phyloP scores from a whole-genome alignment of 35 echinoderm and acorn worm genomes.

The Apostichopus californicus region DNA sequence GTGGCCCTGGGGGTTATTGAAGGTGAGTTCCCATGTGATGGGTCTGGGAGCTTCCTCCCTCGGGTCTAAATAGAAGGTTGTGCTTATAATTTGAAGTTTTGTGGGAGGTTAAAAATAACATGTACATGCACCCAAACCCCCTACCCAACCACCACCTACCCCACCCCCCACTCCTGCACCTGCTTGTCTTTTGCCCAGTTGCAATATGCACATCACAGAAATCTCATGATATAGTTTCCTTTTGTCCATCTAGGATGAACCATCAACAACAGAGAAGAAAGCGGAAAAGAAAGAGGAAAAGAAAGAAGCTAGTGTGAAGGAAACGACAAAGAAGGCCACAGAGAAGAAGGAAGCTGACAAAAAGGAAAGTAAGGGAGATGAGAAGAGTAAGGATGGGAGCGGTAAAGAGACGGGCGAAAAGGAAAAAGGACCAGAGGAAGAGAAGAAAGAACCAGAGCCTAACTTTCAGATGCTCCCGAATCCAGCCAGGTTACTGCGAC shows the following conservation, averaged over 20 bases:
- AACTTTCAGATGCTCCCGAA: slow-evolving; percentile 81
- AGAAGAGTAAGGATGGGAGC: slow-evolving; percentile 58
- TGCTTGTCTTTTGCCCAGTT: no score
- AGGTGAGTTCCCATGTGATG: no score
- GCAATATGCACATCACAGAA: no score
- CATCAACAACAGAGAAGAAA: slow-evolving; percentile 18
- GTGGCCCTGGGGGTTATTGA: no score
- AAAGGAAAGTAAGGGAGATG: slow-evolving; percentile 20
- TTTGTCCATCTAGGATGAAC: slow-evolving; percentile 25
- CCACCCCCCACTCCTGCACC: no score
- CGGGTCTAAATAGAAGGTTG: no score
- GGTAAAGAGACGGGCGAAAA: slow-evolving; percentile 48
- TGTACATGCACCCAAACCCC: no score
- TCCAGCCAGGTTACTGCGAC: slow-evolving; percentile 78
- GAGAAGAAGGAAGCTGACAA: slow-evolving; percentile 26
- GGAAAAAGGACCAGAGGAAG: slow-evolving; percentile 58
- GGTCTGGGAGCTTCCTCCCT: no score
- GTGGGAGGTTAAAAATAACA: no score
- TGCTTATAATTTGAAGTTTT: no score
- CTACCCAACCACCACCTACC: no score
- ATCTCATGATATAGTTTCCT: background rate
- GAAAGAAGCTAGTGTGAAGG: background rate
- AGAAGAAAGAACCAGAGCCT: slow-evolving; percentile 91
- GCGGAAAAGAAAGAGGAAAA: slow-evolving; percentile 56
- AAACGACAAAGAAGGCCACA: background rate